These are phyloP conservation scores for Danio albolineatus DNA, from an alignment of 2,797 vertebrate species.

Conservation along the genomic window DNA sequence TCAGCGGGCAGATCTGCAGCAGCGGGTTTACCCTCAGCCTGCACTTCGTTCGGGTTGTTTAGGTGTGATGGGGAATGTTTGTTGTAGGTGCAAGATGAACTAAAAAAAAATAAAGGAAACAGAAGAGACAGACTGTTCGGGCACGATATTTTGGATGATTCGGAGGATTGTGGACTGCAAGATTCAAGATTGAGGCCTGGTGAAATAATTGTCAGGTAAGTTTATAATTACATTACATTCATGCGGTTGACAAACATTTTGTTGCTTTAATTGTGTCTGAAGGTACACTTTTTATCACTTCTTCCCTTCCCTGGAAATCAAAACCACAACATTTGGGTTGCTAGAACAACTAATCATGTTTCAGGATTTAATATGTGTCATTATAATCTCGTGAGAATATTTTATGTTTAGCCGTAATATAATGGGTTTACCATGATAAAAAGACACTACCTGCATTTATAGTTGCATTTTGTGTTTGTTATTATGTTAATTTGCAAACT, in stretches of 20 bases:
- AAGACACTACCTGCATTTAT: background rate
- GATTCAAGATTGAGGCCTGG: background rate
- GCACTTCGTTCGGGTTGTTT: slow-evolving; percentile 69
- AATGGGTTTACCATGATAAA: background rate
- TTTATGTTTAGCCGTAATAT: background rate
- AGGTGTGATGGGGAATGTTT: slow-evolving; percentile 75
- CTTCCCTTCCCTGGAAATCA: too few species aligned
- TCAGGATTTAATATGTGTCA: background rate
- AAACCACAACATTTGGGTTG: too few species aligned
- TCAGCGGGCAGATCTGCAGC: slow-evolving; percentile 68
- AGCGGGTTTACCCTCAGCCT: slow-evolving; percentile 71
- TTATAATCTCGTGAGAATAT: background rate
- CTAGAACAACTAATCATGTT: background rate
- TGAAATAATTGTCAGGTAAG: background rate
- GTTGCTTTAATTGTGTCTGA: too few species aligned
- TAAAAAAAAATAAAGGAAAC: slow-evolving; percentile 43
- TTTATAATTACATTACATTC: background rate
- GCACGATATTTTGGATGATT: background rate
- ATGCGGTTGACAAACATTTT: too few species aligned
- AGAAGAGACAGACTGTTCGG: background rate
- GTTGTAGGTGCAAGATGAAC: slow-evolving; percentile 71
- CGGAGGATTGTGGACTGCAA: background rate
- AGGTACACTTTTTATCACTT: too few species aligned
- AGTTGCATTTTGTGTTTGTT: slow-evolving; percentile 6
- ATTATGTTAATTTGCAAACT: background rate